phyloP scores from a whole-genome alignment of 2,888 invertebrate species.

The Oscheius myriophilus region DNA sequence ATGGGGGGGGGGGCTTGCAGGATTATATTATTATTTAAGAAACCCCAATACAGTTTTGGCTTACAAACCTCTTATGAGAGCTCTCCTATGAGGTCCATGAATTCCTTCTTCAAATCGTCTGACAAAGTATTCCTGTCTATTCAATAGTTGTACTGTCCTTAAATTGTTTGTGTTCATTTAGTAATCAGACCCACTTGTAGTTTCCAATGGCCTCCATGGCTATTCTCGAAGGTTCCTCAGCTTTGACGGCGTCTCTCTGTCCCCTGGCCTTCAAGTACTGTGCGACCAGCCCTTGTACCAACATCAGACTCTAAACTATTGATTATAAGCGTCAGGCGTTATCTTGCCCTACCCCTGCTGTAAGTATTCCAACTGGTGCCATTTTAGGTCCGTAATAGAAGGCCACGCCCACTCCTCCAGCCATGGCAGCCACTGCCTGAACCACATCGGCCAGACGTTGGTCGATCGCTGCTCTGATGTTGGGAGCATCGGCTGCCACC shows the following conservation, averaged over 20 bases:
- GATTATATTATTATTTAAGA: no score
- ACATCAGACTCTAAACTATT: constrained; percentile 36
- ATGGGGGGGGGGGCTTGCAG: no score
- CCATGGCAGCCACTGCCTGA: constrained; percentile 49
- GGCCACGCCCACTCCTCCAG: constrained; percentile 54
- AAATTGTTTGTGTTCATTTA: no score
- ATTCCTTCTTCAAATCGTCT: constrained; percentile 38
- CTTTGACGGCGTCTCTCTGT: constrained; percentile 44
- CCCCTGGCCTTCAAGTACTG: constrained; percentile 55
- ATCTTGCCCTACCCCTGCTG: constrained; percentile 44
- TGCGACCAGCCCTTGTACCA: constrained; percentile 46
- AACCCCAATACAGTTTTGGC: no score
- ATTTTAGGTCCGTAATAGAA: constrained; percentile 59
- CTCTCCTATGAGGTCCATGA: constrained; percentile 38
- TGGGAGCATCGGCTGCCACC: constrained; percentile 72
- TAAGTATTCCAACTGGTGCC: constrained; percentile 58
- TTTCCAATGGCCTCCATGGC: constrained; percentile 72
- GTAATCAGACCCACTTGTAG: constrained; percentile 42
- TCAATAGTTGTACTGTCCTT: constrained; percentile 71
- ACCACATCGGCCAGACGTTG: constrained; percentile 59
- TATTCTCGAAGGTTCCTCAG: constrained; percentile 58
- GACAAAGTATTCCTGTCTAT: constrained; percentile 65
- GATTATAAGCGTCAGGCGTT: no score
- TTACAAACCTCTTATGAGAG: constrained; percentile 40
- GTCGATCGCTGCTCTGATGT: constrained; percentile 70